phyloP scores from a whole-genome alignment of 2,113 vertebrate species.

The Nestor notabilis region DNA sequence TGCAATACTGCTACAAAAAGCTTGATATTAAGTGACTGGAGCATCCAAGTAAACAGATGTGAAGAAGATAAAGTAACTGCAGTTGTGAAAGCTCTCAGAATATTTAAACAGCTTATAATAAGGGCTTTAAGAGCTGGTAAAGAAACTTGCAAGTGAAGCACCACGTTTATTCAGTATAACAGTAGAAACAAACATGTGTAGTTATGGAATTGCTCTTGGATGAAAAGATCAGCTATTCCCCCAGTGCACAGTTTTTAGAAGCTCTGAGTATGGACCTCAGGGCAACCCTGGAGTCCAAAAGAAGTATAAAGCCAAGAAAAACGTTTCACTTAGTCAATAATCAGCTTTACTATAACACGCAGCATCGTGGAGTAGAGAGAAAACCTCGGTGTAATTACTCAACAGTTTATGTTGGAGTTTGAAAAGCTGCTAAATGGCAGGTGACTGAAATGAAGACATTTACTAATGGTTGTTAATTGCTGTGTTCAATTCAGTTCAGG shows the following conservation, averaged over 20 bases:
- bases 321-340: neutral
- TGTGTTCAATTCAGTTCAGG: neutral
- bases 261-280: neutral
- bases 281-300: neutral
- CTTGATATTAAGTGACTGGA: neutral
- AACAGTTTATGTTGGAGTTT: neutral
- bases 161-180: neutral
- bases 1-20: neutral
- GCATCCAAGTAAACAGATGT: neutral
- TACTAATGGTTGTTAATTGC: neutral
- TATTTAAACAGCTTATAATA: neutral
- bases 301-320: neutral
- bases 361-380: neutral
- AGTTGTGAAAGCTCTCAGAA: neutral
- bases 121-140: neutral
- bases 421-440: neutral
- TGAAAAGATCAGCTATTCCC: neutral
- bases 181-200: neutral
- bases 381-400: neutral
- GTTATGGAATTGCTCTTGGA: neutral
- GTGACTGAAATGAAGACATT: neutral
- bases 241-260: neutral
- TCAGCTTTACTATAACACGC: neutral
- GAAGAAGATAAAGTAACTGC: neutral
- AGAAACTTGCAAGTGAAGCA: neutral